Base-by-base conservation (phyloP, 1,140 invertebrate species). In the Metaphire vulgaris region DNA sequence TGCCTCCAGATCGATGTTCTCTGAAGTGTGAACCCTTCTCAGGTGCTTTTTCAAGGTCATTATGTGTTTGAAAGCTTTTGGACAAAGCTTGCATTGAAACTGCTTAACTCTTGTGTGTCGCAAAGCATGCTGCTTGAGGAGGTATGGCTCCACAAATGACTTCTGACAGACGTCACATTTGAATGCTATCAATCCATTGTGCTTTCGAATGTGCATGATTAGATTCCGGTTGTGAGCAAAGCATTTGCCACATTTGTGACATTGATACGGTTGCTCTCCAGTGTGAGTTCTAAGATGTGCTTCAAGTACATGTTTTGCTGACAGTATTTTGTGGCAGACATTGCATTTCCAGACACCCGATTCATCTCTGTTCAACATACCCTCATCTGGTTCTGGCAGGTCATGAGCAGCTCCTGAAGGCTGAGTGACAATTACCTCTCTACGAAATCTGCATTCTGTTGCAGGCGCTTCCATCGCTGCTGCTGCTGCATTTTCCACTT, bases 281-380 rank as follows among this genome's bases (percentile, higher is more conserved):
- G 86, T 86, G 77, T 87, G 86, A 29, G 85, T 86, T 30, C 85
- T 80, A 68, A 86, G 81, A 76, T 87, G 86, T 26, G 84, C 85
- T 16, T 99, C 97, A 73, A 99, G 90, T 87, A 99, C 97, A 80
- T 95, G 97, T 74, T 99, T 89, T 88, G 99, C 97, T 33, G 97
- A 99, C 88, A 99, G 99, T 88, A 98, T 97, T 84, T 95, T 90
- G 28, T 64, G n/a, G 1, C 74, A 75, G 6, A 32, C 30, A 16
- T 26, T 30, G 65, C 74, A 75, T 26, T 65, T 28, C 15, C 66
- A n/a, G n/a, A n/a, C n/a, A n/a, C n/a, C n/a, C n/a, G n/a, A n/a
- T n/a, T n/a, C n/a, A n/a, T n/a, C n/a, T n/a, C n/a, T n/a, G n/a
- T n/a, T n/a, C n/a, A n/a, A n/a, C n/a, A n/a, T n/a, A n/a, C n/a